Conservation (phyloP, 2,113 vertebrate species). For the Apteryx mantelli region DNA sequence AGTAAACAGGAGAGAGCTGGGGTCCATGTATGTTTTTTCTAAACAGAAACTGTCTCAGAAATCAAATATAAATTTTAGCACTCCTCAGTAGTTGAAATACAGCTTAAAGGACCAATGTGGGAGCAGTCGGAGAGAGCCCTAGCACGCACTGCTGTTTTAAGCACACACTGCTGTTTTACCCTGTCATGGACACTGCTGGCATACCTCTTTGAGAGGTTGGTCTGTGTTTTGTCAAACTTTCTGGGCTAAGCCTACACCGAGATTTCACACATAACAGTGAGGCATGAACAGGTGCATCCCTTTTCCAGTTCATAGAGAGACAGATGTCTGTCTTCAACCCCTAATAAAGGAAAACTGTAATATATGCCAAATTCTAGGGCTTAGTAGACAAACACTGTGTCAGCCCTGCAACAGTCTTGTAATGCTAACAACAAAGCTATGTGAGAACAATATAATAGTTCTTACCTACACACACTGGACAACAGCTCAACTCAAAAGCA, state of each 20-base stretch:
- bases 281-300: not conserved
- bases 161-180: not conserved
- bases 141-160: too few relatives aligned
- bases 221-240: not conserved
- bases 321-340: not conserved
- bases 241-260: not conserved
- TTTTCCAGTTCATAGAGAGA: not conserved
- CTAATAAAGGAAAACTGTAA: not conserved
- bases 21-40: not conserved
- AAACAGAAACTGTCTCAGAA: not conserved
- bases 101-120: not conserved
- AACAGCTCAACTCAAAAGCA: not conserved
- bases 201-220: not conserved
- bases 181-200: not conserved
- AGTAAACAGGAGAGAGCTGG: not conserved
- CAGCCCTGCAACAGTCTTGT: not conserved
- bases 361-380: not conserved
- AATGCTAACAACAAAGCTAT: not conserved
- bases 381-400: not conserved
- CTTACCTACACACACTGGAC: not conserved
- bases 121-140: not conserved
- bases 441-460: not conserved
- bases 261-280: not conserved
- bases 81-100: not conserved
- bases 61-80: not conserved